Base-by-base conservation (phyloP, 2,797 vertebrate species). In the Buceros bicornis region DNA sequence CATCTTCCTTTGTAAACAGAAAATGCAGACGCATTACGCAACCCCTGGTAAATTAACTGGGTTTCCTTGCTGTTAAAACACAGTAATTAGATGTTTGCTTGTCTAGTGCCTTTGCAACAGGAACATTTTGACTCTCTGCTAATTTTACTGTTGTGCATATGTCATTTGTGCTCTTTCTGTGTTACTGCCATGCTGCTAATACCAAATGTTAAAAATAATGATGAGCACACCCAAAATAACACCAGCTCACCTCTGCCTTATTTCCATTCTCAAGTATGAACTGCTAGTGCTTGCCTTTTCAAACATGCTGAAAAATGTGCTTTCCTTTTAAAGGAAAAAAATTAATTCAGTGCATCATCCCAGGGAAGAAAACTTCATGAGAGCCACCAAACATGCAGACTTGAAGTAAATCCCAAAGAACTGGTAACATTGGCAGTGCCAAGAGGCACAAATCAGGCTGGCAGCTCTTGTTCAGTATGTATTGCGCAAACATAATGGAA, bases 1-100 rank as follows among this genome's bases (percentile, higher is more conserved):
- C 54, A 47, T 87, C 90, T 79, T 74, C 56, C 73, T 76, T 78
- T 91, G 79, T 88, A 90, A 94, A 91, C 76, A 92, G 71, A 93
- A 60, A 66, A 40, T 40, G 40, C 40, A 54, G 70, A 45, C 29
- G 16, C 13, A 19, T 93, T 71, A 60, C 62, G 62, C 69, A 90
- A 91, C 5, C 48, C 48, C 53, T 77, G 53, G 79, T 82, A 90
- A 89, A 94, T 72, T 62, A 77, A 60, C 62, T 50, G 20, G 4
- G 31, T 87, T 95, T 89, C 64, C 88, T 62, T 66, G 40, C 26
- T 73, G 51, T 57, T 92, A 74, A 93, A 65, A 81, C 26, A 16
- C 1, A 6, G 11, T 82, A 50, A 96, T 91, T 83, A 62, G 50
- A 26, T 71, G 25, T 48, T 92, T 93, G 54, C 33, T 89, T 64